Percentiles rank a stretch among this genome's conserved stretches.
Conservation (phyloP, 2,888 invertebrate species). For the Amaurobius ferox region DNA sequence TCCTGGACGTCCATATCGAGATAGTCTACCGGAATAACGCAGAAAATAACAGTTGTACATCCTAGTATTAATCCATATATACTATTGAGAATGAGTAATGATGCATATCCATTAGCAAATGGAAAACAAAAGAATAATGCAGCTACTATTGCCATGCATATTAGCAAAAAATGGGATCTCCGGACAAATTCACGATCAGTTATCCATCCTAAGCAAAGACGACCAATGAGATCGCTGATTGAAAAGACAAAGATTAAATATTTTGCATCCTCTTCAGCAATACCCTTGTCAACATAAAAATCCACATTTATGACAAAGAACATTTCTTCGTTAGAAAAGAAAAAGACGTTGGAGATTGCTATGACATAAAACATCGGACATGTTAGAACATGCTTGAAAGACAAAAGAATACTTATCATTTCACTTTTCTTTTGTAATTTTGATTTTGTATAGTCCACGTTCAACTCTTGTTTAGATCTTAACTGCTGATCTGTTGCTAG, state of each 20-base stretch:
- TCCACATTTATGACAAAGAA: conserved; percentile 72
- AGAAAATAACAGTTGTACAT: conserved; percentile 36
- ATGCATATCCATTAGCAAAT: conserved; percentile 5
- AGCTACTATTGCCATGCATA: conserved; percentile 25
- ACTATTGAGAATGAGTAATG: conserved; percentile 7
- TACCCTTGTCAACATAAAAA: conserved; percentile 61
- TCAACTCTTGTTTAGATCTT: no score
- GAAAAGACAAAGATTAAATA: conserved; percentile 63
- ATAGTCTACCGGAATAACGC: conserved; percentile 34
- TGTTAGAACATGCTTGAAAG: conserved; percentile 18
- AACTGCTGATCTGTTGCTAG: no score
- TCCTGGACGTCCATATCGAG: conserved; percentile 28
- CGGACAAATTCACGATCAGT: conserved; percentile 49
- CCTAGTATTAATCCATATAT: conserved; percentile 37
- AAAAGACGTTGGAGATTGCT: conserved; percentile 28
- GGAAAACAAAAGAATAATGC: conserved; percentile 40
- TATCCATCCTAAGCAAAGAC: conserved; percentile 69
- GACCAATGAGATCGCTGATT: conserved; percentile 70
- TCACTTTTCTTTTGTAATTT: no score
- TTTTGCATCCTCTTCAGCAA: conserved; percentile 49
- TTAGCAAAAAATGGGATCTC: conserved; percentile 28
- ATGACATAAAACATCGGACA: conserved; percentile 38
- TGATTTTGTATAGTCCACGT: no score
- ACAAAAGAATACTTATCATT: no score
- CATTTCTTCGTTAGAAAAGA: conserved; percentile 43